A percentile compares a stretch with the other conserved stretches of the same genome.
Conservation (phyloP, 2,797 vertebrate species). For the Pseudotriccus pelzelni region DNA sequence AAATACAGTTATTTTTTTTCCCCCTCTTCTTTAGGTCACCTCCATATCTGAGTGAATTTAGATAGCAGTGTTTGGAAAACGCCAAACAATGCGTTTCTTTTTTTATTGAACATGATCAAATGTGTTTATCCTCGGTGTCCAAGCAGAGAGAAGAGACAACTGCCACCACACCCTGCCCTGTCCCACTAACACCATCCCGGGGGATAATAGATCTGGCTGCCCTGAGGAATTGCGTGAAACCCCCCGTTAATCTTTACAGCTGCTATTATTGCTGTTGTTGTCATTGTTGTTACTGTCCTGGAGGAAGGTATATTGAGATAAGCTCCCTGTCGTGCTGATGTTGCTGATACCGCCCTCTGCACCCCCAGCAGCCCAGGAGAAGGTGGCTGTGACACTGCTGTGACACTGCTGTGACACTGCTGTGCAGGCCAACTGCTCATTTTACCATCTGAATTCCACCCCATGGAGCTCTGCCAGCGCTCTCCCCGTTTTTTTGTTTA, state of each 20-base stretch:
- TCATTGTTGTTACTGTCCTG: background rate
- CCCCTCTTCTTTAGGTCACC: background rate
- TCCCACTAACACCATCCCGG: too few relatives aligned
- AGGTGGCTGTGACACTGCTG: background rate
- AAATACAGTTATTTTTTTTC: background rate
- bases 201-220: background rate
- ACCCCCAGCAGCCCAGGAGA: background rate
- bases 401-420: too few relatives aligned
- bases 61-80: background rate
- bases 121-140: background rate
- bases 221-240: background rate
- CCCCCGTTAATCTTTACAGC: background rate
- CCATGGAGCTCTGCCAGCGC: background rate
- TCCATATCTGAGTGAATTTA: background rate
- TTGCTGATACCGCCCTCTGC: background rate
- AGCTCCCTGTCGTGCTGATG: background rate
- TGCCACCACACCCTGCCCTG: too few relatives aligned
- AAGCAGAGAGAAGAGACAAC: background rate
- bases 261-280: background rate
- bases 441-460: background rate
- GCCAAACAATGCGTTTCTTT: background rate
- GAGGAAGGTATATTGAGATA: background rate
- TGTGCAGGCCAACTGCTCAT: background rate
- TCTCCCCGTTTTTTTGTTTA: fast-evolving
- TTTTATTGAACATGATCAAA: background rate